Evolutionary conservation across 1,140 invertebrate genomes (phyloP).

Genomic region (Arctopsyche grandis): DNA sequence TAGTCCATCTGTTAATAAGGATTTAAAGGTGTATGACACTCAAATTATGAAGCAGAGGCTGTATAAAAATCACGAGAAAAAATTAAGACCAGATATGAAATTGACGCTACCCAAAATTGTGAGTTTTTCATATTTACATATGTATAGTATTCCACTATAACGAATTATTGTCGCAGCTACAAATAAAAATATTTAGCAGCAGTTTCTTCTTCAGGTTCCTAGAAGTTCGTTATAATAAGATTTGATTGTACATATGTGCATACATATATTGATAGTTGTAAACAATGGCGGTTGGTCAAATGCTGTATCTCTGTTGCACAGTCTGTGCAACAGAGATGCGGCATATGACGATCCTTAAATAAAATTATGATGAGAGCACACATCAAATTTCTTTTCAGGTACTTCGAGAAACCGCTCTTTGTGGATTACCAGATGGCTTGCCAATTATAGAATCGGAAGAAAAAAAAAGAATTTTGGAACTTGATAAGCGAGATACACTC

Average conservation of each 20-base stretch:
- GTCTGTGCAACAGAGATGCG: no score
- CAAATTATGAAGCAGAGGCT: background rate
- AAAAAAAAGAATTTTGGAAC: constrained; percentile 67
- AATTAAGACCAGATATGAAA: constrained; percentile 43
- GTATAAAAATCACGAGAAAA: constrained; percentile 53
- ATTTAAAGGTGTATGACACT: background rate
- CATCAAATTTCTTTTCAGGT: background rate
- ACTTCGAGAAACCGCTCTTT: background rate
- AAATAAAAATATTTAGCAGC: no score
- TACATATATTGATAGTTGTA: no score
- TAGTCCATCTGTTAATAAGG: background rate
- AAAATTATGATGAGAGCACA: no score
- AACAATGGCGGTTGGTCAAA: no score
- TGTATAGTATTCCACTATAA: constrained; percentile 5
- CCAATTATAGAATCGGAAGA: constrained; percentile 74
- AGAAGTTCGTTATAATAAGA: no score
- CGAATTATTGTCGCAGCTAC: background rate
- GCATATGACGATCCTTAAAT: no score
- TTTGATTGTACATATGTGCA: no score
- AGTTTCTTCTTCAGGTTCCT: no score
- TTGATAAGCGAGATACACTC: constrained; percentile 72
- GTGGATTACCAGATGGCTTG: constrained; percentile 70
- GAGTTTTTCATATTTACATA: constrained; percentile 32
- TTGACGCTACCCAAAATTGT: constrained; percentile 32
- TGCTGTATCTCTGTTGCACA: no score